Conservation (phyloP, 2,113 vertebrate genomes). For the Notechis scutatus region DNA sequence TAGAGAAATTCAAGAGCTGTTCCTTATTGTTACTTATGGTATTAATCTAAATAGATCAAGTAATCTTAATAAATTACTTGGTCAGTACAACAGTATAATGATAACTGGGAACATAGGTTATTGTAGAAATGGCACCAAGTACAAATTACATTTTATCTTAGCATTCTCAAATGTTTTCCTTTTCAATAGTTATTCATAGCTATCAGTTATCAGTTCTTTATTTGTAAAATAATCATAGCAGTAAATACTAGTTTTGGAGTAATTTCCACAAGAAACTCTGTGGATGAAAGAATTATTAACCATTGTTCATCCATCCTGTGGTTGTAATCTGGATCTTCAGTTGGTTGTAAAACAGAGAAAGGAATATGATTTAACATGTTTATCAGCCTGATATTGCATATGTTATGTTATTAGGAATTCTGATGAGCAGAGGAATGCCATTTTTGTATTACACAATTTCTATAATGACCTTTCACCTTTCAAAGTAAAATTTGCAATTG, state of each 20-base stretch:
- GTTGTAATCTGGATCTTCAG: background rate
- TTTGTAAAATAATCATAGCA: background rate
- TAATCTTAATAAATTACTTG: background rate
- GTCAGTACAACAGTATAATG: background rate
- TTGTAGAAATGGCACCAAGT: background rate
- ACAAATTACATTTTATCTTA: background rate
- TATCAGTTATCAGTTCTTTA: background rate
- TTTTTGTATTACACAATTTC: background rate
- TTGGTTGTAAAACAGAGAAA: background rate
- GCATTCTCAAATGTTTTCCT: background rate
- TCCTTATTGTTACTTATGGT: accelerated
- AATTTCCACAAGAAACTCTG: background rate
- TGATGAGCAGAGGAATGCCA: background rate
- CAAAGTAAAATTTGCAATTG: background rate
- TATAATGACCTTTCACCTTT: background rate
- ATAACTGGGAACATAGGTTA: background rate
- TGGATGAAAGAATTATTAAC: background rate
- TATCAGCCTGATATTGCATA: background rate
- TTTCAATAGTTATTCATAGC: background rate
- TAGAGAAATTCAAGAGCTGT: background rate
- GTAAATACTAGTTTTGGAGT: background rate
- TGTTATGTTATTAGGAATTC: background rate
- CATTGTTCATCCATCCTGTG: background rate
- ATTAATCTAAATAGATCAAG: background rate
- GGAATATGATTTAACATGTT: background rate